Evolutionary conservation across 2,113 vertebrate species (phyloP).

Genomic region (Lepisosteus osseus): DNA sequence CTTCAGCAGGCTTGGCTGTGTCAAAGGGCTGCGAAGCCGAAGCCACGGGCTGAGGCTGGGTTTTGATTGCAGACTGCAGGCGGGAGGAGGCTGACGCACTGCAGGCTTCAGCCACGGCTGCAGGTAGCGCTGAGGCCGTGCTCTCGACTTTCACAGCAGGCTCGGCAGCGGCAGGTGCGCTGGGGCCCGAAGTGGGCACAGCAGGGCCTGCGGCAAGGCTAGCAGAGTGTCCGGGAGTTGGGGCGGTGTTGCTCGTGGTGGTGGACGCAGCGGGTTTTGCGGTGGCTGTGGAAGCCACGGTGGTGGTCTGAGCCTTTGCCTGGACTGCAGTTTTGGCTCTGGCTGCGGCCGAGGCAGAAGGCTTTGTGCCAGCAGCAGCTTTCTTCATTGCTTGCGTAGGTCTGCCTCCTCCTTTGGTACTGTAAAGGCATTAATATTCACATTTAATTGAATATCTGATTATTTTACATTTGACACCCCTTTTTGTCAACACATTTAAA

Average conservation of each 20-base stretch:
- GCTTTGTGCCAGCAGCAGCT: not conserved
- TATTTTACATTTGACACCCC: too few relatives aligned
- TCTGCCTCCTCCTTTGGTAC: slow-evolving; percentile 23
- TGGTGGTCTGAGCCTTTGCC: not conserved
- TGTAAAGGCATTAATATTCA: not conserved
- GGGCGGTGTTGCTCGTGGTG: not conserved
- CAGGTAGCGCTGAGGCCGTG: not conserved
- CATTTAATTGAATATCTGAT: too few relatives aligned
- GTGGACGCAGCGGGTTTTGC: too few relatives aligned
- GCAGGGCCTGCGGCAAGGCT: too few relatives aligned
- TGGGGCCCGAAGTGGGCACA: too few relatives aligned
- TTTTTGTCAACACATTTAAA: too few relatives aligned
- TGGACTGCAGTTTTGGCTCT: not conserved
- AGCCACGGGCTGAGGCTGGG: too few relatives aligned
- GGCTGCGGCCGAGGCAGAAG: too few relatives aligned
- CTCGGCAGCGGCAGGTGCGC: not conserved
- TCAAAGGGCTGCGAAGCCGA: not conserved
- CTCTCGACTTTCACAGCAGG: not conserved
- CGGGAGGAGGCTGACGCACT: not conserved
- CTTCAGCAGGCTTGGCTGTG: not conserved
- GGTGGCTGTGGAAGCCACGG: too few relatives aligned
- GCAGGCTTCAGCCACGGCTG: not conserved
- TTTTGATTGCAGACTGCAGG: not conserved
- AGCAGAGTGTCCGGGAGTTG: not conserved
- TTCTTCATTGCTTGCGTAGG: slow-evolving; percentile 10